Evolutionary conservation across 1,140 invertebrate genomes (phyloP).

Genomic region (Kradibia gibbosae): DNA sequence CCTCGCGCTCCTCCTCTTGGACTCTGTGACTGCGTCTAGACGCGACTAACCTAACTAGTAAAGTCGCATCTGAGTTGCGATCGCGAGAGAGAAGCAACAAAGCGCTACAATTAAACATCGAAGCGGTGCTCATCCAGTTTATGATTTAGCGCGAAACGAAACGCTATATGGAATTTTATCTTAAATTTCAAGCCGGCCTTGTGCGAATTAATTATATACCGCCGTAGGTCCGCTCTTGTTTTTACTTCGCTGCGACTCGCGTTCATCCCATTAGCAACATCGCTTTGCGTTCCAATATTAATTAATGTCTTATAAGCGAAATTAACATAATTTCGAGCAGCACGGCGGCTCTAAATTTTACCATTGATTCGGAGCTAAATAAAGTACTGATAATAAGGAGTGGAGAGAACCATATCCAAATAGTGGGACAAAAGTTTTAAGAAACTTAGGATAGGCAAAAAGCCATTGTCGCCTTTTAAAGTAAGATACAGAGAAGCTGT

Average conservation of each 20-base stretch:
- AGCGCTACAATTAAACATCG: neutral
- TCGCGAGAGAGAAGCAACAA: conserved; percentile 46
- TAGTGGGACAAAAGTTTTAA: neutral
- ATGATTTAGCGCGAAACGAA: conserved; percentile 5
- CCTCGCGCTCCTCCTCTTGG: neutral
- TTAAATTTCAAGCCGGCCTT: conserved; percentile 27
- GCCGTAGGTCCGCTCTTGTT: neutral
- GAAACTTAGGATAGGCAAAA: neutral
- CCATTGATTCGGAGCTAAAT: neutral
- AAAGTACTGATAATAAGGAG: no score
- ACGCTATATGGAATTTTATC: conserved; percentile 22
- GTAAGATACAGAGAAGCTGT: neutral
- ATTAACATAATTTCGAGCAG: conserved; percentile 9
- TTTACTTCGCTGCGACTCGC: neutral
- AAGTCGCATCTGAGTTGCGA: no score
- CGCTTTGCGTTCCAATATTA: conserved; percentile 8
- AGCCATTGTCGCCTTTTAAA: conserved; percentile 20
- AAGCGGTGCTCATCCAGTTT: conserved; percentile 28
- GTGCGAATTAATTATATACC: conserved; percentile 24
- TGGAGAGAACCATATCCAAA: neutral
- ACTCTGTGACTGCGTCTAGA: no score
- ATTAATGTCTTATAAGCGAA: conserved; percentile 12
- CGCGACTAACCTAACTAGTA: no score
- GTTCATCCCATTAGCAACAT: neutral
- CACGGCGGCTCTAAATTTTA: neutral